A percentile compares a stretch with the other conserved stretches of the same genome.
Conservation (phyloP, 2,888 invertebrate genomes). For the Andrena flavipes region DNA sequence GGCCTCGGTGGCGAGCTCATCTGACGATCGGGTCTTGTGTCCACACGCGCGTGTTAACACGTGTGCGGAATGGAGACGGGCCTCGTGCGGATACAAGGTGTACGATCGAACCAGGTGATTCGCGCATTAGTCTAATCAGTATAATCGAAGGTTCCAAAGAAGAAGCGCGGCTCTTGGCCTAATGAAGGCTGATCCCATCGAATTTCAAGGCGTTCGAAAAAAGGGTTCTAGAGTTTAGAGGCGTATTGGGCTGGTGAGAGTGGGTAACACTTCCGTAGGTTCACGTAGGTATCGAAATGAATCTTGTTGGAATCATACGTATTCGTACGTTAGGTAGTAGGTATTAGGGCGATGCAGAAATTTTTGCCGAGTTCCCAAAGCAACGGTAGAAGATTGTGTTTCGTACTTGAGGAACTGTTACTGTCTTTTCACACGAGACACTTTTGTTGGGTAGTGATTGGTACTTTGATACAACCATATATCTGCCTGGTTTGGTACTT, state of each 20-base stretch:
- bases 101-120: constrained; percentile 40
- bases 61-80: constrained; percentile 45
- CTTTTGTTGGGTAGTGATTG: too few species aligned
- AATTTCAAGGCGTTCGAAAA: neutral
- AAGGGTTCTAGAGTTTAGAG: neutral
- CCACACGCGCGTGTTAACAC: constrained; percentile 48
- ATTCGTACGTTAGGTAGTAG: too few species aligned
- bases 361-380: too few species aligned
- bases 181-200: constrained; percentile 23
- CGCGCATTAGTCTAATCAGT: constrained; percentile 30
- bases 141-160: neutral
- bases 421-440: too few species aligned
- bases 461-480: too few species aligned
- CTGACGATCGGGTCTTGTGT: constrained; percentile 41
- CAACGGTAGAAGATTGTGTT: too few species aligned
- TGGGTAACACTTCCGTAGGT: neutral
- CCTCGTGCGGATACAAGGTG: constrained; percentile 42
- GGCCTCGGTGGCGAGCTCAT: constrained; percentile 41
- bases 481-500: too few species aligned
- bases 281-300: too few species aligned
- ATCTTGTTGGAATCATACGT: too few species aligned
- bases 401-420: too few species aligned
- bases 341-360: too few species aligned
- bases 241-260: neutral
- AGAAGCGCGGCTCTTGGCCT: constrained; percentile 18